These are phyloP conservation scores for Poecilobothrus nobilitatus DNA, from an alignment of 2,888 invertebrate species.

Conservation along the genomic window DNA sequence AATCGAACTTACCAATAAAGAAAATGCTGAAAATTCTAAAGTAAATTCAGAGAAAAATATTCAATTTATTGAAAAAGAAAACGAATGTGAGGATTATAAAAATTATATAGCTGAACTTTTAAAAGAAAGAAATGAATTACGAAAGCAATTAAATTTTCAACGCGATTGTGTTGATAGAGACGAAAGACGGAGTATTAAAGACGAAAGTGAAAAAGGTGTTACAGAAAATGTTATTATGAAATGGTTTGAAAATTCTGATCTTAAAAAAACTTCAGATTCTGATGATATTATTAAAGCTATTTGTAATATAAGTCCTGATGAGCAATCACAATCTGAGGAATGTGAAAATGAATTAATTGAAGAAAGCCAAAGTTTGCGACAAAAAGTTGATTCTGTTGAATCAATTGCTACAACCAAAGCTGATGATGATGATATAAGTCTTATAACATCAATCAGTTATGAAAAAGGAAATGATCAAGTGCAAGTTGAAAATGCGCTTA, in stretches of 20 bases:
- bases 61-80: conserved; percentile 31
- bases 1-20: conserved; percentile 32
- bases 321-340: not conserved
- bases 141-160: conserved; percentile 29
- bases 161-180: conserved; percentile 25
- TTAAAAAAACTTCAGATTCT: conserved; percentile 38
- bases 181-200: conserved; percentile 13
- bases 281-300: conserved; percentile 40
- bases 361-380: not conserved
- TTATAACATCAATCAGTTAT: conserved; percentile 23
- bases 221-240: conserved; percentile 33
- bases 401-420: conserved; percentile 23
- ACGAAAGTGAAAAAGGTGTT: conserved; percentile 23
- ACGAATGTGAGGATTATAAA: conserved; percentile 35
- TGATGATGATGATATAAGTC: conserved; percentile 19
- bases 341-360: not conserved
- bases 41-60: conserved; percentile 28
- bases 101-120: conserved; percentile 32
- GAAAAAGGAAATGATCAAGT: conserved; percentile 27
- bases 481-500: conserved; percentile 25
- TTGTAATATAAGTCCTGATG: conserved; percentile 28
- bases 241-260: conserved; percentile 41
- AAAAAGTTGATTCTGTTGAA: conserved; percentile 32
- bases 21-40: conserved; percentile 34
- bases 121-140: conserved; percentile 24